Percentiles rank a stretch among this genome's conserved stretches.
phyloP scores from a whole-genome alignment of 1,140 invertebrate species.

The Drosophila tsacasi region DNA sequence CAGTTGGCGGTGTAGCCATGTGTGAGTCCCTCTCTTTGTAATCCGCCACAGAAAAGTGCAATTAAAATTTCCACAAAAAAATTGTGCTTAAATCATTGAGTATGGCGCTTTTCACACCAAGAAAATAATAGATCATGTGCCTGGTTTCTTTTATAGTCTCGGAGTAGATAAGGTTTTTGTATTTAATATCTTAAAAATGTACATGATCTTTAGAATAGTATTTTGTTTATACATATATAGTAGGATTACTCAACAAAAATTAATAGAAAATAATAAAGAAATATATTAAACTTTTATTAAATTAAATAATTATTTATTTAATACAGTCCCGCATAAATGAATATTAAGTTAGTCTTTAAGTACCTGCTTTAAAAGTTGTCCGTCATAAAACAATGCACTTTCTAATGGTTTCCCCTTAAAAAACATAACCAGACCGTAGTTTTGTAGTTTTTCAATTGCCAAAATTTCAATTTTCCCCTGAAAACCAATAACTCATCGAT shows the following conservation, averaged over 20 bases:
- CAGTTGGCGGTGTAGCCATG: constrained; percentile 16
- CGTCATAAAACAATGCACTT: background rate
- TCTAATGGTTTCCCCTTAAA: background rate
- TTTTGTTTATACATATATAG: no score
- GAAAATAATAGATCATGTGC: background rate
- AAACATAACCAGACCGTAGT: background rate
- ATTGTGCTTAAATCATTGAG: constrained; percentile 4
- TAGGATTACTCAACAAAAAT: no score
- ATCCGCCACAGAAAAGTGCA: constrained; percentile 40
- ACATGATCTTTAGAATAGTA: no score
- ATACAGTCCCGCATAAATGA: no score
- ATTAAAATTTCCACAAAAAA: constrained; percentile 55
- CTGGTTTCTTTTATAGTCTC: background rate
- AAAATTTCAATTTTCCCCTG: constrained; percentile 48
- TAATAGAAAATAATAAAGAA: no score
- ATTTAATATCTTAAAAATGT: no score
- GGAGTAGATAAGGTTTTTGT: no score
- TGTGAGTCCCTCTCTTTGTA: constrained; percentile 33
- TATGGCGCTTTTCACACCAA: background rate
- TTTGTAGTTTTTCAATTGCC: constrained; percentile 31
- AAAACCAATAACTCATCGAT: constrained; percentile 48
- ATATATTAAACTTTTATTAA: no score
- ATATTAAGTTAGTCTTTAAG: background rate
- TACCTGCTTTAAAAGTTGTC: background rate
- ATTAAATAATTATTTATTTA: no score